Percentiles rank a stretch among this genome's conserved stretches.
These are phyloP conservation scores for Hirudinaria manillensis DNA, from an alignment of 2,888 invertebrate species.

Conservation along the genomic window DNA sequence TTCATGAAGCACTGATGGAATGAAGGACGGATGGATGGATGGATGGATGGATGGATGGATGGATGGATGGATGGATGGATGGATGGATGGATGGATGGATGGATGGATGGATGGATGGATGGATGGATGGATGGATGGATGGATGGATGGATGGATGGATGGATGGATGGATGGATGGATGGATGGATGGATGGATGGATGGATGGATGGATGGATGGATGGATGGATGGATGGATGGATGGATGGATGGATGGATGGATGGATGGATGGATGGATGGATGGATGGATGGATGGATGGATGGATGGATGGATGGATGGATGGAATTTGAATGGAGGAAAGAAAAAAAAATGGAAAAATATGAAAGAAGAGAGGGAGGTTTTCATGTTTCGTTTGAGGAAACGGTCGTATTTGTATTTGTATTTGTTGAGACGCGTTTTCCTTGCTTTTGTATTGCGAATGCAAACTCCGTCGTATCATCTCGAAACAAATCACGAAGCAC, in stretches of 20 bases:
- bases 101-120: conserved; percentile 18
- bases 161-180: conserved; percentile 22
- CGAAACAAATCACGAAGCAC: too few species aligned
- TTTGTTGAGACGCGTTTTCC: too few species aligned
- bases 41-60: conserved; percentile 22
- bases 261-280: too few species aligned
- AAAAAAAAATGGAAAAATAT: neutral
- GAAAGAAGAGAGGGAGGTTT: neutral
- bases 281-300: too few species aligned
- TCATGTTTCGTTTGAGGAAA: too few species aligned
- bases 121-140: conserved; percentile 20
- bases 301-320: too few species aligned
- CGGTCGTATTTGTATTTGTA: too few species aligned
- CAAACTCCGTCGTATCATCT: too few species aligned
- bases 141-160: conserved; percentile 19
- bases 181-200: conserved; percentile 19
- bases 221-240: too few species aligned
- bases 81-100: conserved; percentile 18
- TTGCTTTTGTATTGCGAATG: too few species aligned
- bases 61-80: conserved; percentile 22
- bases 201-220: conserved; percentile 22
- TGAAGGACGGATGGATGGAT: neutral
- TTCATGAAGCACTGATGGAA: conserved; percentile 72
- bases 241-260: too few species aligned
- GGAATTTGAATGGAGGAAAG: neutral